Evolutionary conservation across 2,888 invertebrate species (phyloP).

Genomic region (Drosophila paramelanica): DNA sequence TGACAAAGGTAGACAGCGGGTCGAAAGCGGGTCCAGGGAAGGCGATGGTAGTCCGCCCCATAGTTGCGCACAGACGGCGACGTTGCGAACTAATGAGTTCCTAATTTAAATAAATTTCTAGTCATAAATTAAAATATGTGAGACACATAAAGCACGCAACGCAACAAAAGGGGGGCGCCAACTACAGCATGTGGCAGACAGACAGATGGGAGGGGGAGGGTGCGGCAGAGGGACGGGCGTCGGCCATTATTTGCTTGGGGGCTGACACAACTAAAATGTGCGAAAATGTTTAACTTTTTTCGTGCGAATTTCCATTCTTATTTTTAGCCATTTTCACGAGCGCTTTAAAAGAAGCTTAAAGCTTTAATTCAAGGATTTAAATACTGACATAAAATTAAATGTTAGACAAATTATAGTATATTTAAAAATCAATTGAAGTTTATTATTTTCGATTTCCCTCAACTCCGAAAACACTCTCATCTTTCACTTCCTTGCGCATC

Average conservation of each 20-base stretch:
- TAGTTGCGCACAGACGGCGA: constrained; percentile 31
- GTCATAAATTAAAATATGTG: constrained; percentile 77
- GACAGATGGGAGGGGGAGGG: not conserved
- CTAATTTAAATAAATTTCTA: constrained; percentile 80
- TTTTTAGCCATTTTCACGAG: not conserved
- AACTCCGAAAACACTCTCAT: not conserved
- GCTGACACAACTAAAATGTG: constrained; percentile 35
- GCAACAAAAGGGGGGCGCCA: constrained; percentile 24
- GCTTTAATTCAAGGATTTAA: too few species aligned
- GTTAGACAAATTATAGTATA: too few species aligned
- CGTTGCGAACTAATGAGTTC: constrained; percentile 78
- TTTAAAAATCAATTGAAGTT: too few species aligned
- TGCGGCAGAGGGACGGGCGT: not conserved
- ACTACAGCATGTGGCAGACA: constrained; percentile 31
- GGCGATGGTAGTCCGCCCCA: constrained; percentile 8
- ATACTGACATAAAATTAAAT: too few species aligned
- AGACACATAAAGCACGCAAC: constrained; percentile 62
- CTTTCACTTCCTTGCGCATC: constrained; percentile 9
- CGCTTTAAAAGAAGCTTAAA: not conserved
- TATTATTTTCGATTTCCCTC: not conserved
- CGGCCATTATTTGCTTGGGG: constrained; percentile 21
- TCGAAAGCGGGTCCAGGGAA: not conserved
- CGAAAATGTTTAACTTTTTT: constrained; percentile 41
- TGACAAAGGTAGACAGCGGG: constrained; percentile 51
- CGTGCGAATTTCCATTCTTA: constrained; percentile 15